A percentile compares a stretch with the other conserved stretches of the same genome.
phyloP scores from a whole-genome alignment of 2,888 invertebrate species.

The Apamea epomidion region DNA sequence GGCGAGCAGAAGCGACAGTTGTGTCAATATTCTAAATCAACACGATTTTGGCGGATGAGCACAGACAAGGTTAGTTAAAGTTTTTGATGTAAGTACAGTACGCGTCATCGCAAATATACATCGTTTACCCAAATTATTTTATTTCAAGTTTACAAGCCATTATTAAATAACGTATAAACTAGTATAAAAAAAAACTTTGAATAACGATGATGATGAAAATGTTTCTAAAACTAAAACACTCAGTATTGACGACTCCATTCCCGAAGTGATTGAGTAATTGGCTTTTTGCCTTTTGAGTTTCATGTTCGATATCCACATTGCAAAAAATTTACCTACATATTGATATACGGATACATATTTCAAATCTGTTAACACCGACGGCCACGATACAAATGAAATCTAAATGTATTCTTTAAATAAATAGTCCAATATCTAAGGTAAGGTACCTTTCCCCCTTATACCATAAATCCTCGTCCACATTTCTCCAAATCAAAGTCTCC shows the following conservation, averaged over 20 bases:
- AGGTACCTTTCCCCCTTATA: background rate
- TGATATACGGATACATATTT: background rate
- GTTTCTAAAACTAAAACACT: background rate
- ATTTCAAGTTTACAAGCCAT: background rate
- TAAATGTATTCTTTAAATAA: background rate
- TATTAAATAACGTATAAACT: background rate
- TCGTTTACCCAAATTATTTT: background rate
- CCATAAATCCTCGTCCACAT: conserved; percentile 31
- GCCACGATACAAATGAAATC: background rate
- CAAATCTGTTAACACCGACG: background rate
- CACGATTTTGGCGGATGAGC: conserved; percentile 9
- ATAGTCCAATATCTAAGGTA: background rate
- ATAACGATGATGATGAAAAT: background rate
- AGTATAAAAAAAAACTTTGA: background rate
- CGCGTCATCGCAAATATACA: background rate
- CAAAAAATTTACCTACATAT: background rate
- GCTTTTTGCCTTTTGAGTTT: background rate
- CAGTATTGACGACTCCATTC: background rate
- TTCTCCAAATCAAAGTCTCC: conserved; percentile 54
- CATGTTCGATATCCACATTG: background rate
- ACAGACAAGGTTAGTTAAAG: background rate
- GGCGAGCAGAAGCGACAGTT: conserved; percentile 53
- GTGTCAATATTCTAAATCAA: conserved; percentile 59
- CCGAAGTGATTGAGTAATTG: background rate
- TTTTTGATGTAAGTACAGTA: background rate